Base-by-base conservation (phyloP, 2,888 invertebrate genomes). In the Xanthia togata region DNA sequence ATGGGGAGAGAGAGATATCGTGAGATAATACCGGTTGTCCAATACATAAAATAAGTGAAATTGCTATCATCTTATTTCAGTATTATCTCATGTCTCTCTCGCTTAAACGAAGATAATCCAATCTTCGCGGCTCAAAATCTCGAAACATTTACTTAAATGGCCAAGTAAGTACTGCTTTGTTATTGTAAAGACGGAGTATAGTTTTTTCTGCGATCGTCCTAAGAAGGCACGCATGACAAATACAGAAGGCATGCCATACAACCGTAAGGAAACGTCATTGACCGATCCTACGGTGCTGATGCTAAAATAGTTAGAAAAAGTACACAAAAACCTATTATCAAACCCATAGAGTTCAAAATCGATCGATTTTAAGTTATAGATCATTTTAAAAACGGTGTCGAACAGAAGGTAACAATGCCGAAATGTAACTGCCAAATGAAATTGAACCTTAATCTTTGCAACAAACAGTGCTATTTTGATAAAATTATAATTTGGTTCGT, bases 191-290 rank as follows among this genome's bases (percentile, higher is more conserved):
- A 57, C 64, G 35, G 63, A 73, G 59, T 55, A 31, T 65, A 11
- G 50, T 73, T 86, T 81, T 85, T 76, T 82, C 70, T 81, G 31
- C 67, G 47, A 26, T 70, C 50, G 59, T 81, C 81, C 87, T 70
- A 78, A 86, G 79, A 86, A 76, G 84, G 79, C 70, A 65, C 60
- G 85, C 81, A 89, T 92, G 92, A 91, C 91, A 83, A 91, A 92
- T 86, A 83, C 75, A 76, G 67, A 67, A 86, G 91, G 91, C 86
- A 92, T 92, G 91, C 87, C 79, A 83, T 85, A 87, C 88, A 85
- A 89, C 86, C 84, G 85, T 84, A 75, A 82, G 73, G 79, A 81
- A 84, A 81, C 89, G 89, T 91, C 90, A 89, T 82, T 90, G 91
- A 92, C 92, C 91, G 88, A 84, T 86, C 78, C 73, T 75, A 78